phyloP scores from a whole-genome alignment of 2,888 invertebrate species.

The Dasypogon diadema region DNA sequence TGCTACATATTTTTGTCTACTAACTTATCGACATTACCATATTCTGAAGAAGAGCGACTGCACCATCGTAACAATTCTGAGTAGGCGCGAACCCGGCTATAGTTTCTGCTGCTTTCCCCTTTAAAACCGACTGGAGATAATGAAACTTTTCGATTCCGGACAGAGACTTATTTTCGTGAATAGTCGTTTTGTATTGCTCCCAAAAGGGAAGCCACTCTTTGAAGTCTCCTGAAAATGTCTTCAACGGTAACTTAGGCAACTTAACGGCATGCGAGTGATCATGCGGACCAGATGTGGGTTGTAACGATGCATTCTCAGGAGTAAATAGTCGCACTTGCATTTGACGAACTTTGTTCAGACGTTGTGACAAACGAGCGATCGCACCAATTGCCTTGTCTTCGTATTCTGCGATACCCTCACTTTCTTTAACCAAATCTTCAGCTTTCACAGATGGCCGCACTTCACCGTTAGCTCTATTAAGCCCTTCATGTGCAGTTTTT shows the following conservation, averaged over 20 bases:
- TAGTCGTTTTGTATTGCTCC: background rate
- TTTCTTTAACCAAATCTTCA: background rate
- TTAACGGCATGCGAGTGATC: background rate
- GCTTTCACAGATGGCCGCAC: background rate
- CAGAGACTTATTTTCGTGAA: background rate
- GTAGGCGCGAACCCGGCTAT: conserved; percentile 15
- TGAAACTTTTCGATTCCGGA: background rate
- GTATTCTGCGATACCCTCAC: background rate
- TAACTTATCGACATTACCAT: conserved; percentile 9
- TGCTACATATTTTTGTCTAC: conserved; percentile 32
- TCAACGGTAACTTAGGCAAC: background rate
- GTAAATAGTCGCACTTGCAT: background rate
- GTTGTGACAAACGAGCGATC: background rate
- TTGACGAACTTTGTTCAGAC: background rate
- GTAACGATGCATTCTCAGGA: background rate
- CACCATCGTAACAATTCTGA: conserved; percentile 17
- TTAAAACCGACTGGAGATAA: conserved; percentile 22
- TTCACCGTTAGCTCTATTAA: background rate
- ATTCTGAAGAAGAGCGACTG: conserved; percentile 38
- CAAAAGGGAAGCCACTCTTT: background rate
- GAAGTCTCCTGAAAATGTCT: background rate
- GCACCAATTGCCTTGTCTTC: background rate
- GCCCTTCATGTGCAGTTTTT: background rate
- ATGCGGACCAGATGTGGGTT: background rate
- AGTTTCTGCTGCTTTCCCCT: conserved; percentile 29